phyloP scores from a whole-genome alignment of 2,113 vertebrate genomes.

The Capricornis sumatraensis region DNA sequence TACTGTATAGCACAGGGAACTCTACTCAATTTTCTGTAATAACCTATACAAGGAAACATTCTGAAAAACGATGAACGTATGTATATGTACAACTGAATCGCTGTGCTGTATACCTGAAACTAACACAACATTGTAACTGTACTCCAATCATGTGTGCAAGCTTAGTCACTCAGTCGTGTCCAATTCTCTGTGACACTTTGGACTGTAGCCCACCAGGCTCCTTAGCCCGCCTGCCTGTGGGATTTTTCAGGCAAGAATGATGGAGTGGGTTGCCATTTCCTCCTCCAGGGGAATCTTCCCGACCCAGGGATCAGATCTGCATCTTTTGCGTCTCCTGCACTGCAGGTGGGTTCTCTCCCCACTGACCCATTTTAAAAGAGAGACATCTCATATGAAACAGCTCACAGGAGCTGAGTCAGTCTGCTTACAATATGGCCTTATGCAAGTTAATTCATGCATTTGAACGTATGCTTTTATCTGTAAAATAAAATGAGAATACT shows the following conservation, averaged over 20 bases:
- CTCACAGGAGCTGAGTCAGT: background rate
- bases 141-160: background rate
- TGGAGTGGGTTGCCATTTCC: background rate
- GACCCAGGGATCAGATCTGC: background rate
- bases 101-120: background rate
- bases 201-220: background rate
- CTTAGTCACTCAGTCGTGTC: background rate
- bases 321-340: background rate
- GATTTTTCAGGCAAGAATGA: background rate
- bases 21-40: background rate
- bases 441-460: background rate
- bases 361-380: background rate
- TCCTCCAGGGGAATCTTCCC: background rate
- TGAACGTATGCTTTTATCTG: background rate
- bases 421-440: background rate
- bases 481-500: background rate
- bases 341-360: background rate
- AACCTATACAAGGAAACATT: background rate
- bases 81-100: background rate
- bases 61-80: background rate
- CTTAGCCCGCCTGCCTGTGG: background rate
- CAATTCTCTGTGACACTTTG: background rate
- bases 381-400: background rate
- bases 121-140: background rate
- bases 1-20: background rate